Evolutionary conservation across 2,888 invertebrate genomes (phyloP).

Genomic region (Epistrophe eligans): DNA sequence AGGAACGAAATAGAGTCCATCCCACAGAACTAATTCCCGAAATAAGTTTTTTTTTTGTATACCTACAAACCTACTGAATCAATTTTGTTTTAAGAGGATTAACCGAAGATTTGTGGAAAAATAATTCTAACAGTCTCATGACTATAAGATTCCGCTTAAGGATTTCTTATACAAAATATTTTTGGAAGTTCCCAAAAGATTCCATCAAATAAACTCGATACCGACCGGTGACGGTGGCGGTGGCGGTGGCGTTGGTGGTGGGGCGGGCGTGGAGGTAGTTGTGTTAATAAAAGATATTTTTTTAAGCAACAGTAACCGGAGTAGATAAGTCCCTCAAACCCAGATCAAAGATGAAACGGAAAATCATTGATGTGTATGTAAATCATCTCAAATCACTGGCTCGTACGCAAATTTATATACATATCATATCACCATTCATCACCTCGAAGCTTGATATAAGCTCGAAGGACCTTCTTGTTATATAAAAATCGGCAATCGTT

Average conservation of each 20-base stretch:
- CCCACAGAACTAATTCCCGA: slow-evolving; percentile 10
- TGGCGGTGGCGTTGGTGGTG: neutral
- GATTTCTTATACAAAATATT: neutral
- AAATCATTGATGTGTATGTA: slow-evolving; percentile 51
- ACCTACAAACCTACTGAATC: neutral
- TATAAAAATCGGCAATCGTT: slow-evolving; percentile 10
- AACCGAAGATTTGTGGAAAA: slow-evolving; percentile 10
- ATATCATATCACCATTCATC: slow-evolving; percentile 18
- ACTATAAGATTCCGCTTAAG: slow-evolving; percentile 6
- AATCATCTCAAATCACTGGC: slow-evolving; percentile 44
- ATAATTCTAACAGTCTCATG: slow-evolving; percentile 1
- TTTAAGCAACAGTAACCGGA: neutral
- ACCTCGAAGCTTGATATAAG: slow-evolving; percentile 8
- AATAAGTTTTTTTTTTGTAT: neutral
- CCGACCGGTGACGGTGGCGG: too few species aligned
- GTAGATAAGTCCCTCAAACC: neutral
- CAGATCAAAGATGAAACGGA: slow-evolving; percentile 47
- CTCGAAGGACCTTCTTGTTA: slow-evolving; percentile 17
- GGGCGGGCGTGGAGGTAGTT: neutral
- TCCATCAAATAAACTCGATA: too few species aligned
- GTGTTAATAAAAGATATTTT: neutral
- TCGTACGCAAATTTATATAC: slow-evolving; percentile 23
- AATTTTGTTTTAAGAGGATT: slow-evolving; percentile 40
- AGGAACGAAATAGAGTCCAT: slow-evolving; percentile 8
- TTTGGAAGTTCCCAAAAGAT: neutral